A percentile compares a stretch with the other conserved stretches of the same genome.
Conservation (phyloP, 2,888 invertebrate species). For the Amorpha juglandis region DNA sequence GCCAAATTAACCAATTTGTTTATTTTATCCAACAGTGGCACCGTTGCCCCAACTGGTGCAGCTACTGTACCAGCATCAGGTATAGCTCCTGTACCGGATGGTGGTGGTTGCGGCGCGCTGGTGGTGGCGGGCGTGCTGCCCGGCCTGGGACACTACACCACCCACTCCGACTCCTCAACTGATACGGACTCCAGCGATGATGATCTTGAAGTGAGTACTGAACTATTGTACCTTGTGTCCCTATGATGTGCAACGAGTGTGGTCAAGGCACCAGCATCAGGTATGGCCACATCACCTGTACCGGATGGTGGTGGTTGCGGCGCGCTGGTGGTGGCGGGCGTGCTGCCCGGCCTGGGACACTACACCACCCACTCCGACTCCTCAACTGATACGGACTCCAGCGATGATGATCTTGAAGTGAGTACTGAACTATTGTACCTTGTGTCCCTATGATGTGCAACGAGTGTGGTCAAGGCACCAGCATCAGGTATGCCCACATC, state of each 20-base stretch:
- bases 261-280: too few species aligned
- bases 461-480: too few species aligned
- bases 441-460: neutral
- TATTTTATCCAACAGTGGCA: too few species aligned
- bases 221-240: neutral
- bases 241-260: too few species aligned
- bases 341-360: slow-evolving; percentile 92
- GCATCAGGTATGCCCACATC: neutral
- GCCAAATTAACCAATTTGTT: too few species aligned
- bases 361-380: slow-evolving; percentile 88
- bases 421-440: neutral
- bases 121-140: slow-evolving; percentile 92
- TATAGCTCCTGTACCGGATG: slow-evolving; percentile 29
- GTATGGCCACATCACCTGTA: neutral
- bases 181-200: slow-evolving; percentile 89
- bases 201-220: slow-evolving; percentile 55
- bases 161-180: slow-evolving; percentile 87
- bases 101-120: slow-evolving; percentile 61
- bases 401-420: slow-evolving; percentile 77
- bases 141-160: slow-evolving; percentile 91
- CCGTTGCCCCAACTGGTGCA: neutral
- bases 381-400: slow-evolving; percentile 89
- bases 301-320: slow-evolving; percentile 39
- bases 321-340: slow-evolving; percentile 88
- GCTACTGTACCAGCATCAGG: neutral